A percentile compares a stretch with the other conserved stretches of the same genome.
Conservation (phyloP, 2,797 vertebrate genomes). For the Rhynchonycteris naso region DNA sequence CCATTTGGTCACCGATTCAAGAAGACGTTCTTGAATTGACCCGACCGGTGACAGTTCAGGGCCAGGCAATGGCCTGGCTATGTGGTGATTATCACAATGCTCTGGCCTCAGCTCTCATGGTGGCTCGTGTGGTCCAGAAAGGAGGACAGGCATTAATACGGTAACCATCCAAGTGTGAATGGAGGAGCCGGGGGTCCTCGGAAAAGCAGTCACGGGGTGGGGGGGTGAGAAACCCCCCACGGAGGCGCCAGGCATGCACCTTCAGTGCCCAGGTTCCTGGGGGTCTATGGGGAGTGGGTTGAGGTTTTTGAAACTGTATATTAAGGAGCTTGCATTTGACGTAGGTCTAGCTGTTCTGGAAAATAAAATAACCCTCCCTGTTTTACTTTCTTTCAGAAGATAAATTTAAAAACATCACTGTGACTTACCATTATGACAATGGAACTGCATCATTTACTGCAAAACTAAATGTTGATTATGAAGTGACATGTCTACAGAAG, state of each 20-base stretch:
- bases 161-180: background rate
- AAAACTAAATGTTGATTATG: rapidly evolving
- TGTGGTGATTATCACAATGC: background rate
- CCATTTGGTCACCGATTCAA: background rate
- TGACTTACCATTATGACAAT: rapidly evolving
- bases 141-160: background rate
- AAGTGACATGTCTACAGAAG: rapidly evolving
- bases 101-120: background rate
- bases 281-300: background rate
- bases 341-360: background rate
- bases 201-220: too few relatives aligned
- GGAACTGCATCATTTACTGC: rapidly evolving
- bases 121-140: background rate
- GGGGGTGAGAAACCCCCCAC: too few relatives aligned
- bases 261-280: background rate
- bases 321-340: background rate
- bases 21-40: background rate
- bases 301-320: background rate
- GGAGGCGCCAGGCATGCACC: background rate
- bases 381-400: background rate
- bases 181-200: background rate
- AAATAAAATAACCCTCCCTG: background rate
- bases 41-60: background rate
- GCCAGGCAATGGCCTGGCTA: background rate
- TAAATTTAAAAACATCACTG: rapidly evolving